Evolutionary conservation across 2,888 invertebrate genomes (phyloP).

Genomic region (Synanthedon vespiformis): DNA sequence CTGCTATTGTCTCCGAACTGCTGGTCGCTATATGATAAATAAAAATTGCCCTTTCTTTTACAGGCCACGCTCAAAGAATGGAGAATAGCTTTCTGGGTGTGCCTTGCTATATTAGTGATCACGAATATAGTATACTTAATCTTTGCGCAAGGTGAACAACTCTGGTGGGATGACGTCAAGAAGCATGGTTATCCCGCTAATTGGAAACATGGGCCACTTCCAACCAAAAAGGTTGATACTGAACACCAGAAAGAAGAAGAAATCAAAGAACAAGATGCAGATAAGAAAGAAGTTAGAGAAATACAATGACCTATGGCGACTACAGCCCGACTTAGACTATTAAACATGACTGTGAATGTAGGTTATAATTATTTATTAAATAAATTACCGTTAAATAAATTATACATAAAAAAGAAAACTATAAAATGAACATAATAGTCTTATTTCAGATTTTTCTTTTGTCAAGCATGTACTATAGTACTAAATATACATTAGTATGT

Average conservation of each 20-base stretch:
- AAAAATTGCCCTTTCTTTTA: conserved; percentile 15
- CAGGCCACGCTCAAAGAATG: conserved; percentile 77
- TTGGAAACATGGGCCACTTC: conserved; percentile 53
- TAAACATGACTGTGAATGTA: background rate
- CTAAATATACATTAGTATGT: too few relatives aligned
- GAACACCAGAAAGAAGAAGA: conserved; percentile 25
- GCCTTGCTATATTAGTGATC: conserved; percentile 74
- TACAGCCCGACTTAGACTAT: background rate
- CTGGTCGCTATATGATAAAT: background rate
- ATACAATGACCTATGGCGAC: background rate
- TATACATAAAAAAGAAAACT: background rate
- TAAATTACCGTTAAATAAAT: background rate
- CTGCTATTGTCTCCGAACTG: too few relatives aligned
- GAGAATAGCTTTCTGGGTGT: conserved; percentile 85
- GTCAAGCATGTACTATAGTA: too few relatives aligned
- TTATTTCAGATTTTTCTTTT: background rate
- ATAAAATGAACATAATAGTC: background rate
- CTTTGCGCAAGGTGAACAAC: conserved; percentile 80
- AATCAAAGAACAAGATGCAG: conserved; percentile 1
- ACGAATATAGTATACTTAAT: conserved; percentile 78
- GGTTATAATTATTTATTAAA: background rate
- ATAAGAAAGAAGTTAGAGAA: background rate
- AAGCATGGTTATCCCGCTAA: conserved; percentile 49
- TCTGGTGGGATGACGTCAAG: conserved; percentile 79
- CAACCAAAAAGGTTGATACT: conserved; percentile 26